phyloP scores from a whole-genome alignment of 2,113 vertebrate species.

The Platichthys flesus region DNA sequence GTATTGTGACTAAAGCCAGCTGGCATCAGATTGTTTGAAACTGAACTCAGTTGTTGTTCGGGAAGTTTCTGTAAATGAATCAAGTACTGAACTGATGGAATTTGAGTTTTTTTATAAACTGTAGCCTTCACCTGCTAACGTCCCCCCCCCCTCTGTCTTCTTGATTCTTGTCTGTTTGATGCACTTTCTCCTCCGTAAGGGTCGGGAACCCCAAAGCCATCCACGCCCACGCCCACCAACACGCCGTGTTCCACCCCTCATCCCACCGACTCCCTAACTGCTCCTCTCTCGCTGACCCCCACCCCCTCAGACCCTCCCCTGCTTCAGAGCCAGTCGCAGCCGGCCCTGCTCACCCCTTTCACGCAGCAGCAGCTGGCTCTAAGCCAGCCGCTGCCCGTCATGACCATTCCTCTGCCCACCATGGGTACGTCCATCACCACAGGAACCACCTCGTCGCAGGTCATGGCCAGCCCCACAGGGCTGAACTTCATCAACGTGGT shows the following conservation, averaged over 20 bases:
- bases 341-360: slow-evolving; percentile 90
- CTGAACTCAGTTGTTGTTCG: no score
- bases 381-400: slow-evolving; percentile 93
- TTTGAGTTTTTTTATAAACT: no score
- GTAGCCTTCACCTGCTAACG: no score
- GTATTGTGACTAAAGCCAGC: no score
- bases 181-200: slow-evolving; percentile 80
- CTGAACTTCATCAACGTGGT: slow-evolving; percentile 98
- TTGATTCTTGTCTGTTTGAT: neutral
- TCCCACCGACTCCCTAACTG: slow-evolving; percentile 88
- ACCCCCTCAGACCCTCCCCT: slow-evolving; percentile 87
- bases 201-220: slow-evolving; percentile 98
- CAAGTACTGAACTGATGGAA: no score
- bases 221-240: slow-evolving; percentile 95
- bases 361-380: slow-evolving; percentile 95
- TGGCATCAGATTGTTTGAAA: no score
- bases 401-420: slow-evolving; percentile 96
- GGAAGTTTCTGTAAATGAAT: no score
- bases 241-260: slow-evolving; percentile 96
- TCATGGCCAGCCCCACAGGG: slow-evolving; percentile 92
- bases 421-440: slow-evolving; percentile 94
- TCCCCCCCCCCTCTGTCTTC: no score
- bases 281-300: slow-evolving; percentile 88
- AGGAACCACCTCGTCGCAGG: slow-evolving; percentile 91
- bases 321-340: slow-evolving; percentile 78